A percentile compares a stretch with the other conserved stretches of the same genome.
phyloP scores from a whole-genome alignment of 1,140 invertebrate genomes.

The Megalopta genalis region DNA sequence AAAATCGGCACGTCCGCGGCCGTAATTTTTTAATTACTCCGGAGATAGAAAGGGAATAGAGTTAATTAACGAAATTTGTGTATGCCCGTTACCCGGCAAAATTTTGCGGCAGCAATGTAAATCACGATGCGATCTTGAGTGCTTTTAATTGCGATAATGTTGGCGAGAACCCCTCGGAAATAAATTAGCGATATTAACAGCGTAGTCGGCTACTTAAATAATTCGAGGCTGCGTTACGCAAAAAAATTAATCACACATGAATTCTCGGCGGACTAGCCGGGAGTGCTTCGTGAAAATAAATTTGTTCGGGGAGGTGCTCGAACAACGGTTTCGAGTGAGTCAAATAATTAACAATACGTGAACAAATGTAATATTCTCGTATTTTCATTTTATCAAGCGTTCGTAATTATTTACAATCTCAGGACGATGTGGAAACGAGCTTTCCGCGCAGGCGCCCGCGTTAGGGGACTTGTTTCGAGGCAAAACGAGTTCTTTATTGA shows the following conservation, averaged over 20 bases:
- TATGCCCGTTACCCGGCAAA: background rate
- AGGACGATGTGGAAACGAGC: no score
- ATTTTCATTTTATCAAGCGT: no score
- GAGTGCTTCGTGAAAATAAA: no score
- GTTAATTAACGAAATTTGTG: background rate
- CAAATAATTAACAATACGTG: no score
- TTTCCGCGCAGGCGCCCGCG: no score
- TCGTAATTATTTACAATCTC: no score
- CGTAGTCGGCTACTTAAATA: background rate
- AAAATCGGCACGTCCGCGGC: background rate
- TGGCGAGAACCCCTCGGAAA: background rate
- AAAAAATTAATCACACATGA: background rate
- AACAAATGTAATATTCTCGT: no score
- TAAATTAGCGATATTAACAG: background rate
- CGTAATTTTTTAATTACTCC: conserved; percentile 15
- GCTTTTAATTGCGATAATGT: background rate
- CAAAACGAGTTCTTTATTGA: no score
- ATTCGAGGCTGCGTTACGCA: background rate
- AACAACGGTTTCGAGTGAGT: background rate
- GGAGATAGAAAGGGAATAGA: background rate
- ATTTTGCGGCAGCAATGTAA: background rate
- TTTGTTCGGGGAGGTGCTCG: background rate
- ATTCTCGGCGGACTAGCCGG: no score
- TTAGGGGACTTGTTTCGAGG: no score
- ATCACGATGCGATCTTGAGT: background rate